Evolutionary conservation across 1,140 invertebrate genomes (phyloP).

Genomic region (Neelides sp.): DNA sequence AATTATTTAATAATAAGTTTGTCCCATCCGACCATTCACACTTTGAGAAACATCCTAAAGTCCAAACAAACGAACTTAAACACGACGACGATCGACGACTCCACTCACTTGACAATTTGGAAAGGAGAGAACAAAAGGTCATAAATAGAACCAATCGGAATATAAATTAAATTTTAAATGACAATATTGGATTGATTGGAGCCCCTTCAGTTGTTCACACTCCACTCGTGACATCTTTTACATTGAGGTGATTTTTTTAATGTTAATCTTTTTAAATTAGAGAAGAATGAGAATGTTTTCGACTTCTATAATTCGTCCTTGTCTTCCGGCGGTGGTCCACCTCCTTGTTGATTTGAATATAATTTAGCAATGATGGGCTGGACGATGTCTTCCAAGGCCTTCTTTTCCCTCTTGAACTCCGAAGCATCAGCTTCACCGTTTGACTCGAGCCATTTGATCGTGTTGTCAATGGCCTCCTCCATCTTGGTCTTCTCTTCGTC

Average conservation of each 20-base stretch:
- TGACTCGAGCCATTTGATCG: conserved; percentile 96
- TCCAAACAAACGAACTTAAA: no score
- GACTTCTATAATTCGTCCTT: conserved; percentile 62
- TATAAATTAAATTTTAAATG: no score
- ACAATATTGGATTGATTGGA: no score
- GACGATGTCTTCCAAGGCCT: conserved; percentile 85
- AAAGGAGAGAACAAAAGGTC: no score
- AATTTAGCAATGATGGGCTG: conserved; percentile 96
- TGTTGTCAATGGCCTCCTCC: conserved; percentile 88
- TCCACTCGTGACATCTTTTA: background rate
- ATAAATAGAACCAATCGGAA: no score
- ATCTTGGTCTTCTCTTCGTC: conserved; percentile 91
- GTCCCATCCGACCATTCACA: no score
- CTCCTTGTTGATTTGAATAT: conserved; percentile 74
- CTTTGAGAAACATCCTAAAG: no score
- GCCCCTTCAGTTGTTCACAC: background rate
- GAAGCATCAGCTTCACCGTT: conserved; percentile 88
- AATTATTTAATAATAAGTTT: no score
- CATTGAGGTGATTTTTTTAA: background rate
- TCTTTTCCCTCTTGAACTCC: conserved; percentile 94
- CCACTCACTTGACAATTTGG: no score
- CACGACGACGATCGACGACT: no score
- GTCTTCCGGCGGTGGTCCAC: conserved; percentile 47
- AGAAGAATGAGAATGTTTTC: background rate
- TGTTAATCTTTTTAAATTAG: background rate